Evolutionary conservation across 2,113 vertebrate species (phyloP).

Genomic region (Sminthopsis crassicaudata): DNA sequence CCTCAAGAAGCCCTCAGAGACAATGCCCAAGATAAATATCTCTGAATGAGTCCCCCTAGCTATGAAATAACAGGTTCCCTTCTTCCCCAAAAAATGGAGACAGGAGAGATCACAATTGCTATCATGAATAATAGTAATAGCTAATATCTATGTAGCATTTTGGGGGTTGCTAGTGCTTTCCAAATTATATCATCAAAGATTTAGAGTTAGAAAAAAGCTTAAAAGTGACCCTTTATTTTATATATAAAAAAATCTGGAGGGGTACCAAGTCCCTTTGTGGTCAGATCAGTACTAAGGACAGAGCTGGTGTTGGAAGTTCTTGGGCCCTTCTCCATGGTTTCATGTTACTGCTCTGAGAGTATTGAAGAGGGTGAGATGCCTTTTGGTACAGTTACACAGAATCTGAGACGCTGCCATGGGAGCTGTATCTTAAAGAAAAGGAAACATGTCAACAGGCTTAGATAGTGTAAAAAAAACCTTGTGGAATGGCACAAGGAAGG

Average conservation of each 20-base stretch:
- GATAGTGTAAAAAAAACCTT: background rate
- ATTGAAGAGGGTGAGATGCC: background rate
- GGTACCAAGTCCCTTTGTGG: background rate
- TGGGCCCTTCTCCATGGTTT: background rate
- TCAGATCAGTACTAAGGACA: background rate
- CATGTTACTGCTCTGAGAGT: background rate
- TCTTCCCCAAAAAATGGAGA: background rate
- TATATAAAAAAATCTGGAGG: background rate
- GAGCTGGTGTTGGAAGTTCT: background rate
- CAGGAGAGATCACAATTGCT: background rate
- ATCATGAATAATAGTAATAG: background rate
- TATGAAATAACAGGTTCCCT: background rate
- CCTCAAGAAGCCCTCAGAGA: background rate
- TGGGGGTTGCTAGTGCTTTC: background rate
- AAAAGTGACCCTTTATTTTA: background rate
- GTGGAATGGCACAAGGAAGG: background rate
- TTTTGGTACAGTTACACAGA: background rate
- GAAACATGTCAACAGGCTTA: background rate
- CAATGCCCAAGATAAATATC: background rate
- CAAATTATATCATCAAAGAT: background rate
- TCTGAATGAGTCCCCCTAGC: background rate
- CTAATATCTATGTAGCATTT: background rate
- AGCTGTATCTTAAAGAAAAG: background rate
- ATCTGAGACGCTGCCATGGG: background rate
- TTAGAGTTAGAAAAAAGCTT: background rate